Percentiles rank a stretch among this genome's conserved stretches.
These are phyloP conservation scores for Psittacula echo DNA, from an alignment of 2,797 vertebrate genomes.

Conservation along the genomic window DNA sequence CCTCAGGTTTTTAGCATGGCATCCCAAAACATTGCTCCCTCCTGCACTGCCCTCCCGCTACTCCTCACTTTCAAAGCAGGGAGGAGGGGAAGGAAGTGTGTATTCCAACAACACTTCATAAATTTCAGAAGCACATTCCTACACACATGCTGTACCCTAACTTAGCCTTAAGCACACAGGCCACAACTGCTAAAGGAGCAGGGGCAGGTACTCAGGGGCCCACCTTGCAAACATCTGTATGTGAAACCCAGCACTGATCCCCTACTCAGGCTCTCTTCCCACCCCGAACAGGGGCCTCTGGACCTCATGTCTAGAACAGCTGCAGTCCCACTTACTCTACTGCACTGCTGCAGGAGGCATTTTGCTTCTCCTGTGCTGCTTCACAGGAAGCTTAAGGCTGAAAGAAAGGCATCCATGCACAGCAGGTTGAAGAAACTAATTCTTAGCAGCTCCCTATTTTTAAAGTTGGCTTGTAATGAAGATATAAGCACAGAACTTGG, in stretches of 20 bases:
- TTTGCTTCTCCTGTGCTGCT: neutral
- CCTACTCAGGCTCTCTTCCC: fast-evolving
- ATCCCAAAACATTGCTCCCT: neutral
- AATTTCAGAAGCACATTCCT: neutral
- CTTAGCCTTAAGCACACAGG: neutral
- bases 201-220: neutral
- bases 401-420: neutral
- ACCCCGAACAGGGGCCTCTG: fast-evolving
- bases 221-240: neutral
- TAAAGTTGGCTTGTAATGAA: neutral
- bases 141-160: neutral
- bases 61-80: neutral
- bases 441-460: neutral
- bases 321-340: neutral
- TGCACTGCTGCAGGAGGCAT: neutral
- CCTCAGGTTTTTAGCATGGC: neutral
- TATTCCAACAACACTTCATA: neutral
- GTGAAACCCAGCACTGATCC: neutral
- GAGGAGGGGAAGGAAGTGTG: neutral
- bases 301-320: neutral
- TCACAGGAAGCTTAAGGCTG: neutral
- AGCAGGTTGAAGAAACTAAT: neutral
- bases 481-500: neutral
- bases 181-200: neutral
- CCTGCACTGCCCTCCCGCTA: neutral